Evolutionary conservation across 1,140 invertebrate species (phyloP).

Genomic region (Chrysomallon squamiferum): DNA sequence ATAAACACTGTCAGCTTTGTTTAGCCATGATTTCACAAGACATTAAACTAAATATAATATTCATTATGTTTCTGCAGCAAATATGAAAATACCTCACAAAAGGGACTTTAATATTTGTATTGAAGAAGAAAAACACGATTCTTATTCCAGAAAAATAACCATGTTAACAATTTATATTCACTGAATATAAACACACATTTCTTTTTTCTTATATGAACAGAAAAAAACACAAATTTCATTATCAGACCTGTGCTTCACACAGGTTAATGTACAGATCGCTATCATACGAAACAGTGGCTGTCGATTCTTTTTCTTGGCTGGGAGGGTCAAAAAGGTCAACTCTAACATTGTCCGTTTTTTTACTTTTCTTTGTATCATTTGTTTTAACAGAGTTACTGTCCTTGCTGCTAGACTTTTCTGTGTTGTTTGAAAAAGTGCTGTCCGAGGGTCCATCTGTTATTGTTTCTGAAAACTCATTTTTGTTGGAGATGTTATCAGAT

Average conservation of each 20-base stretch:
- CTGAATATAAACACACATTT: too few relatives aligned
- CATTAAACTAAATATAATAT: too few relatives aligned
- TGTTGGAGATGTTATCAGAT: slow-evolving; percentile 17
- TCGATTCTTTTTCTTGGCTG: slow-evolving; percentile 58
- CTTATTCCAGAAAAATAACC: too few relatives aligned
- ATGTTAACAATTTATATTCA: too few relatives aligned
- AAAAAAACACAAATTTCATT: too few relatives aligned
- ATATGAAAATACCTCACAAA: too few relatives aligned
- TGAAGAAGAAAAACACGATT: too few relatives aligned
- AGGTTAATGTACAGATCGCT: slow-evolving; percentile 58
- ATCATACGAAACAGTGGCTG: slow-evolving; percentile 58
- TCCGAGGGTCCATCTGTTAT: slow-evolving; percentile 39
- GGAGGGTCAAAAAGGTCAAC: slow-evolving; percentile 57
- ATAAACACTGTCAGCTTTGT: too few relatives aligned
- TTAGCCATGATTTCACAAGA: too few relatives aligned
- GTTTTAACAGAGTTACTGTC: slow-evolving; percentile 24
- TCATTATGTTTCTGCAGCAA: too few relatives aligned
- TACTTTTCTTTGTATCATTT: slow-evolving; percentile 28
- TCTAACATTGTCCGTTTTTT: slow-evolving; percentile 39
- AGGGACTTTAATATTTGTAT: too few relatives aligned
- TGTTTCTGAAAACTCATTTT: slow-evolving; percentile 18
- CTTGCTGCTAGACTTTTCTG: slow-evolving; percentile 39
- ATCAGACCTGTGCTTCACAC: slow-evolving; percentile 57
- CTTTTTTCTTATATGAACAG: too few relatives aligned
- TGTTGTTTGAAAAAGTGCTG: slow-evolving; percentile 39